Conservation (phyloP, 2,797 vertebrate genomes). For the Sphenopsis melanotis region DNA sequence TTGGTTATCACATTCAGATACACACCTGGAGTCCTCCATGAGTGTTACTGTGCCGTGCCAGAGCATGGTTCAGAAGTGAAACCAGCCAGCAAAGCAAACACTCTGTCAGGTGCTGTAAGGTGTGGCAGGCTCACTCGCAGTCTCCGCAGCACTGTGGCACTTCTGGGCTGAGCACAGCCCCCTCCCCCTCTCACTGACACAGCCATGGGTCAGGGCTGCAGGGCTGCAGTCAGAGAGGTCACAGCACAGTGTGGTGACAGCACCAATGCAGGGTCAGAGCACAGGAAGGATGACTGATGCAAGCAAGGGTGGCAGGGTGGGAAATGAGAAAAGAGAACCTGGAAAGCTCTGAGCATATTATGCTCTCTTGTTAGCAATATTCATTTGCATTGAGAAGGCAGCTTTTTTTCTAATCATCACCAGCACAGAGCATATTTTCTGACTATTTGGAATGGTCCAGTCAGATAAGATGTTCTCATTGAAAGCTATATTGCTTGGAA, state of each 20-base stretch:
- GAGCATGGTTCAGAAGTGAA: not conserved
- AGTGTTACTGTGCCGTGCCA: not conserved
- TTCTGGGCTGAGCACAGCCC: not conserved
- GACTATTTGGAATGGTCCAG: not conserved
- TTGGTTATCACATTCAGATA: not conserved
- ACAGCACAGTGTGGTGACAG: not conserved
- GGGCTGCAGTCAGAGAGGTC: not conserved
- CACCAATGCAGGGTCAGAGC: not conserved
- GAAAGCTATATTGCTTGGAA: not conserved
- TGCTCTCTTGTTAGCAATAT: not conserved
- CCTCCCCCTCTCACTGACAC: not conserved
- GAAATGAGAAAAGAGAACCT: not conserved
- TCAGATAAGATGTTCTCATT: not conserved
- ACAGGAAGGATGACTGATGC: not conserved
- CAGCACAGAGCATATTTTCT: not conserved
- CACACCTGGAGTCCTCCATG: not conserved
- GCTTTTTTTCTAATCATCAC: not conserved
- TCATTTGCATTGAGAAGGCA: not conserved
- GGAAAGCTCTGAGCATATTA: not conserved
- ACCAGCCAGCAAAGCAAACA: not conserved
- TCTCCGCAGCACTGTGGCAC: fast-evolving
- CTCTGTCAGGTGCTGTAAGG: fast-evolving
- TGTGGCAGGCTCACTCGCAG: fast-evolving
- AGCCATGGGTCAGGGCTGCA: fast-evolving
- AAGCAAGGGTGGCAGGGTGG: not conserved